Evolutionary conservation across 1,140 invertebrate genomes (phyloP).

Genomic region (Philaenus spumarius): DNA sequence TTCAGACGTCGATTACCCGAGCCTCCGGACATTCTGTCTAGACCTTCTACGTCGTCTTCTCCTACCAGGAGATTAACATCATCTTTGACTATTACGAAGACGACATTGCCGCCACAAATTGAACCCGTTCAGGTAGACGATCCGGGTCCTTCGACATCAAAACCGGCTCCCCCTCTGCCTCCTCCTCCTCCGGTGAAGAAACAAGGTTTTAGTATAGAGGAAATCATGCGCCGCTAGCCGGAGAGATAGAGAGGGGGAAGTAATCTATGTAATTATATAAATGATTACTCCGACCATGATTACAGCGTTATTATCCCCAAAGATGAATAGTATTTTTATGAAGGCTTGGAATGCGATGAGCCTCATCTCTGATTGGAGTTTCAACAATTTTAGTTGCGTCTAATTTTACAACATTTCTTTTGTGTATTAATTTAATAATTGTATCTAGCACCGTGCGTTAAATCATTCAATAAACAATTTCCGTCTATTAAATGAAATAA

Average conservation of each 20-base stretch:
- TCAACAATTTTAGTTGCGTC: too few species aligned
- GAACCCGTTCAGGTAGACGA: neutral
- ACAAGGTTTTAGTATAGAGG: slow-evolving; percentile 71
- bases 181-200: slow-evolving; percentile 36
- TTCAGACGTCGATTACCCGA: slow-evolving; percentile 20
- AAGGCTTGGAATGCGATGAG: too few species aligned
- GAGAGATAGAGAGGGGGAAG: neutral
- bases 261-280: too few species aligned
- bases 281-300: too few species aligned
- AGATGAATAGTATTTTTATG: too few species aligned
- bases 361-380: too few species aligned
- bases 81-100: neutral
- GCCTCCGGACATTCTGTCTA: slow-evolving; percentile 13
- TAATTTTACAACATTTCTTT: too few species aligned
- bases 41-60: neutral
- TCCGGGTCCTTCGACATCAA: slow-evolving; percentile 1
- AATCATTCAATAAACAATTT: too few species aligned
- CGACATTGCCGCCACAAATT: slow-evolving; percentile 5
- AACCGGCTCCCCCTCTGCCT: slow-evolving; percentile 25
- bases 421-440: too few species aligned
- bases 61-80: neutral
- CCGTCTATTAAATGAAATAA: too few species aligned
- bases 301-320: too few species aligned
- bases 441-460: too few species aligned
- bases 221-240: slow-evolving; percentile 53